phyloP scores from a whole-genome alignment of 2,797 vertebrate genomes.

The Hydrolagus colliei region DNA sequence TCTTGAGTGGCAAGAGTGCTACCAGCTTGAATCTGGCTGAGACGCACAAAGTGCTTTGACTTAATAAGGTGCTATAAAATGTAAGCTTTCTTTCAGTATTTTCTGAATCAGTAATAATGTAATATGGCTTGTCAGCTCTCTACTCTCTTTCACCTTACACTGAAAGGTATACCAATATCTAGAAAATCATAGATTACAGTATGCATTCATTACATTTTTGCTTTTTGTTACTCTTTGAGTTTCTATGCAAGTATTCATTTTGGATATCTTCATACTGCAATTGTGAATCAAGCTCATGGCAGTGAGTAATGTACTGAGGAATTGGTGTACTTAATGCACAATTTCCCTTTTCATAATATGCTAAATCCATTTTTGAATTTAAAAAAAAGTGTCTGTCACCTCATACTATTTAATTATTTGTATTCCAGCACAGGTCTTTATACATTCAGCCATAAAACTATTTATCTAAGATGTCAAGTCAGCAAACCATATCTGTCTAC shows the following conservation, averaged over 20 bases:
- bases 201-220: background rate
- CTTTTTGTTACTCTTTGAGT: background rate
- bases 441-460: background rate
- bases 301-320: background rate
- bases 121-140: background rate
- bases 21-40: too few relatives aligned
- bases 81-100: background rate
- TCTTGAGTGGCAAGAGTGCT: too few relatives aligned
- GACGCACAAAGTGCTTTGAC: too few relatives aligned
- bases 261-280: too few relatives aligned
- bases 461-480: background rate
- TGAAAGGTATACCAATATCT: background rate
- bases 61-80: too few relatives aligned
- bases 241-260: background rate
- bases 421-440: background rate
- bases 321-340: background rate
- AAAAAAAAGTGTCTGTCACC: background rate
- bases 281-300: background rate
- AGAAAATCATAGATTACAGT: background rate
- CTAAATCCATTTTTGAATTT: background rate
- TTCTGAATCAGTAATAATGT: background rate
- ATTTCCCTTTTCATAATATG: background rate
- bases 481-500: background rate
- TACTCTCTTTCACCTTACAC: background rate
- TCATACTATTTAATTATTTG: background rate